A percentile compares a stretch with the other conserved stretches of the same genome.
phyloP scores from a whole-genome alignment of 2,113 vertebrate genomes.

The Engystomops pustulosus region DNA sequence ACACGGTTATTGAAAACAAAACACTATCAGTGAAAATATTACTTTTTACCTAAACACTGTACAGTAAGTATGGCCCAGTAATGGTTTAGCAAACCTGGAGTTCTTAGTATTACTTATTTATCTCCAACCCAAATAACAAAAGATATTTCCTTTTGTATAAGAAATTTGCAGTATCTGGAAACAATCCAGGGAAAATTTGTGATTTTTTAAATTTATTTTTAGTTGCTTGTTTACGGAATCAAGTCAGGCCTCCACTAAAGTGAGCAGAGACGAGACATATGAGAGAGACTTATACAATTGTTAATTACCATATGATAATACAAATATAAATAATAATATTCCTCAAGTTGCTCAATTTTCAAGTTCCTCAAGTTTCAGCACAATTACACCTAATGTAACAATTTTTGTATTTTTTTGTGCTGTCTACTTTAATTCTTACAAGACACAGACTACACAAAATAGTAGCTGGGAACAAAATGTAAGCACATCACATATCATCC shows the following conservation, averaged over 20 bases:
- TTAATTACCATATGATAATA: not conserved
- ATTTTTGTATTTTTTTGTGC: not conserved
- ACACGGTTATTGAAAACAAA: no score
- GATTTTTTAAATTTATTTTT: no score
- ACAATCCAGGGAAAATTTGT: no score
- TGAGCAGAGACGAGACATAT: not conserved
- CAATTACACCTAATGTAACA: slow-evolving; percentile 8
- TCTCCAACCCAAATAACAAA: no score
- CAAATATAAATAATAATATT: not conserved
- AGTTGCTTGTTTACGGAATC: not conserved
- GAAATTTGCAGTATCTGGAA: no score
- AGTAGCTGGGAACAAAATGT: slow-evolving; percentile 4
- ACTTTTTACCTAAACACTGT: no score
- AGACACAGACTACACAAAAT: not conserved
- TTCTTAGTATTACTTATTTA: no score
- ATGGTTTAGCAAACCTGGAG: no score
- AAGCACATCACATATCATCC: not conserved
- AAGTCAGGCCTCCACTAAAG: not conserved
- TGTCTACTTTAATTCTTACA: slow-evolving; percentile 14
- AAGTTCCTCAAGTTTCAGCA: not conserved
- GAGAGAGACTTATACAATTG: not conserved
- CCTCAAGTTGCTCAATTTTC: no score
- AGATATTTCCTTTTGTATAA: no score
- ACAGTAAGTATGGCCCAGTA: no score
- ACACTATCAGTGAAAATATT: no score